Base-by-base conservation (phyloP, 2,113 vertebrate genomes). In the Ia io region DNA sequence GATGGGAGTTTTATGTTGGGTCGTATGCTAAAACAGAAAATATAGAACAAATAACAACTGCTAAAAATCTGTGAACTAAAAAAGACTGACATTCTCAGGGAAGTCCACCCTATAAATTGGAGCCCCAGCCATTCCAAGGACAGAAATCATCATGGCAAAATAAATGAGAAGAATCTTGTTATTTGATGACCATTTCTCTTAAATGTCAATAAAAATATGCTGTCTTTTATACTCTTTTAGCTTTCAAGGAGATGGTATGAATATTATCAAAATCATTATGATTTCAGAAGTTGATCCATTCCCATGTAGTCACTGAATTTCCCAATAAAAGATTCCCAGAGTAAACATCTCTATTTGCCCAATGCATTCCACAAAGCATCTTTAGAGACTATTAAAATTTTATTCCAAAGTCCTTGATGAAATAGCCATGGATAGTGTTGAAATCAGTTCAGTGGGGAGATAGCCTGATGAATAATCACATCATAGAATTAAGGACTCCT, bases 371-470 rank as follows among this genome's bases (percentile, higher is more conserved):
- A 97, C 63, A 95, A 84, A 93, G 47, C 44, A 88, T 96, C 93
- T 95, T 95, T 28, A 90, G 86, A 93, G 78, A 47, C 74, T 84
- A 44, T 94, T 91, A 95, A 97, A 91, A 67, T 79, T 89, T 49
- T 70, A 61, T 96, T 61, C 70, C 79, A 94, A 93, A 18, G 59
- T 61, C 44, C 47, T 73, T 95, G 83, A 91, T 87, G 65, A 88
- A 96, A 91, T 74, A 56, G 6, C 37, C 53, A 49, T n/a, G 40
- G 17, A 7, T 17, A 42, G 91, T 93, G 47, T 63, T 90, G 74
- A 95, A 94, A 94, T 82, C 59, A 59, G 7, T 86, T 93, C 71
- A 84, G 73, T 35, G 70, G 20, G 40, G 30, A 28, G 20, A 79
- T 44, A 40, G 9, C 10, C 74, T 90, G 56, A 86, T 63, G 65